Evolutionary conservation across 2,113 vertebrate species (phyloP).

Genomic region (Phaetusa simplex): DNA sequence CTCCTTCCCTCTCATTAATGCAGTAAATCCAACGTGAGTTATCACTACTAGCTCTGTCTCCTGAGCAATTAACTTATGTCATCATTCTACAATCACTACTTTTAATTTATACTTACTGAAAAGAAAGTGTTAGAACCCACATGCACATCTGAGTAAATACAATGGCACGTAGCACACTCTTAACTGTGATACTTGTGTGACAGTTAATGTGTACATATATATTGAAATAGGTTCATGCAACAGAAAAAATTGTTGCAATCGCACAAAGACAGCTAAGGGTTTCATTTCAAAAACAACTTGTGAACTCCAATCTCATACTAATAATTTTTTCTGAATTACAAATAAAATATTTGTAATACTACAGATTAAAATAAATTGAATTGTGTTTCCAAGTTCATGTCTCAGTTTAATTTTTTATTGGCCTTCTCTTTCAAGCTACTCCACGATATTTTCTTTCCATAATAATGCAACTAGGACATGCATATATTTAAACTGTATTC

Average conservation of each 20-base stretch:
- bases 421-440: neutral
- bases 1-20: neutral
- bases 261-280: neutral
- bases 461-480: neutral
- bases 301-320: neutral
- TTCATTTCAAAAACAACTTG: neutral
- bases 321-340: neutral
- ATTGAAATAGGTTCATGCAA: neutral
- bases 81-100: neutral
- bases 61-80: neutral
- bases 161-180: neutral
- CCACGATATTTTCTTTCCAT: neutral
- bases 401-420: neutral
- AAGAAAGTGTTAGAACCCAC: neutral
- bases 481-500: neutral
- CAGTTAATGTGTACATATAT: neutral
- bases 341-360: slow-evolving; percentile 21
- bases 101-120: neutral
- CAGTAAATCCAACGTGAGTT: neutral
- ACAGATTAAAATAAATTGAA: slow-evolving; percentile 29
- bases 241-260: neutral
- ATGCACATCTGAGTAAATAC: neutral
- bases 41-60: neutral
- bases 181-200: neutral
- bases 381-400: neutral